phyloP scores from a whole-genome alignment of 2,113 vertebrate species.

The Andinoacara biseriatus region DNA sequence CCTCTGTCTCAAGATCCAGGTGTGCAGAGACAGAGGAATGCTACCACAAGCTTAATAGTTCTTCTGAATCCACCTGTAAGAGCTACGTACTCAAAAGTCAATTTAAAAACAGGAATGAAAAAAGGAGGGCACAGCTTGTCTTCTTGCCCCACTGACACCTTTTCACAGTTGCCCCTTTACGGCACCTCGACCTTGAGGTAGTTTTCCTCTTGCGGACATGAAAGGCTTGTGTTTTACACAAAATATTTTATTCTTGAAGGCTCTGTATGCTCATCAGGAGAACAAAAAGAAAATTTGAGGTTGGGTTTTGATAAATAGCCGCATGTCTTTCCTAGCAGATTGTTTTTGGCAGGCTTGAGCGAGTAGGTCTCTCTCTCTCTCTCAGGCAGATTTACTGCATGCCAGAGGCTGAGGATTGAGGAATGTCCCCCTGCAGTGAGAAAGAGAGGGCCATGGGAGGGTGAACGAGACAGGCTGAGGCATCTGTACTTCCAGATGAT shows the following conservation, averaged over 20 bases:
- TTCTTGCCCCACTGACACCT: slow-evolving; percentile 64
- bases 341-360: slow-evolving; percentile 23
- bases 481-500: slow-evolving; percentile 59
- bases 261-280: background rate
- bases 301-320: slow-evolving; percentile 26
- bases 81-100: slow-evolving; percentile 17
- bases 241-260: background rate
- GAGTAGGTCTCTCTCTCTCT: slow-evolving; percentile 40
- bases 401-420: slow-evolving; percentile 68
- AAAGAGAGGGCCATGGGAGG: slow-evolving; percentile 52
- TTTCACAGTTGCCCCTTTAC: slow-evolving; percentile 50
- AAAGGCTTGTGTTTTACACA: slow-evolving; percentile 12
- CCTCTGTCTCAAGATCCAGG: slow-evolving; percentile 51
- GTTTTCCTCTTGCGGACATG: slow-evolving; percentile 14
- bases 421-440: slow-evolving; percentile 76
- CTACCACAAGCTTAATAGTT: slow-evolving; percentile 33
- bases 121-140: slow-evolving; percentile 46
- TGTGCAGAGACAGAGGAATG: slow-evolving; percentile 52
- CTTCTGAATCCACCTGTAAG: slow-evolving; percentile 27
- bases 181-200: slow-evolving; percentile 28
- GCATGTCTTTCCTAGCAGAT: slow-evolving; percentile 43
- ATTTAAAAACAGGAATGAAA: slow-evolving; percentile 34
- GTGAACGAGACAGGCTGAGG: slow-evolving; percentile 47
- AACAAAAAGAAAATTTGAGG: slow-evolving; percentile 8
- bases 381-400: slow-evolving; percentile 71